These are phyloP conservation scores for Holacanthella duospinosa DNA, from an alignment of 2,888 invertebrate genomes.

Conservation along the genomic window DNA sequence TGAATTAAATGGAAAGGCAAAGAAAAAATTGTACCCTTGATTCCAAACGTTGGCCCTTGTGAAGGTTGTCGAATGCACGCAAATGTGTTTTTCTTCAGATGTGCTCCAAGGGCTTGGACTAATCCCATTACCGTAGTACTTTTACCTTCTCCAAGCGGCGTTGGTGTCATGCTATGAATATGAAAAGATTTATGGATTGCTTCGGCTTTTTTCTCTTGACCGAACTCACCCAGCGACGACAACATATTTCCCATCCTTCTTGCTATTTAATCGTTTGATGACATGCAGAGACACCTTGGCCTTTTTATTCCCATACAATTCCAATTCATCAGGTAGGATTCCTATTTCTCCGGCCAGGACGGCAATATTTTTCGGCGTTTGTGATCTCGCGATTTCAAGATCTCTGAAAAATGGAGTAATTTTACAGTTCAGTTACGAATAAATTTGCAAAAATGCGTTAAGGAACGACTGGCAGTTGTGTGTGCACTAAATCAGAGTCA, in stretches of 20 bases:
- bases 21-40: slow-evolving; percentile 56
- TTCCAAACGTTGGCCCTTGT: slow-evolving; percentile 97
- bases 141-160: slow-evolving; percentile 97
- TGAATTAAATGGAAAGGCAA: not conserved
- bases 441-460: no score
- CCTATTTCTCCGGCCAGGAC: slow-evolving; percentile 74
- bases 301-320: slow-evolving; percentile 83
- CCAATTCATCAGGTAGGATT: slow-evolving; percentile 65
- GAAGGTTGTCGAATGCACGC: slow-evolving; percentile 94
- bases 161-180: slow-evolving; percentile 76
- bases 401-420: slow-evolving; percentile 54
- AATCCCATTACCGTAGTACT: slow-evolving; percentile 77
- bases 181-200: not conserved
- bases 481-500: no score
- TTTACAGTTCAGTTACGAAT: not conserved
- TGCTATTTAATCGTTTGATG: slow-evolving; percentile 59
- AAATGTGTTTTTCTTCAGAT: slow-evolving; percentile 72
- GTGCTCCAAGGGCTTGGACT: slow-evolving; percentile 80
- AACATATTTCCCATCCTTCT: slow-evolving; percentile 75
- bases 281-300: slow-evolving; percentile 82
- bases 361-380: slow-evolving; percentile 72
- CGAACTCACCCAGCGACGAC: slow-evolving; percentile 83
- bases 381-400: slow-evolving; percentile 76
- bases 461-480: no score
- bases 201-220: not conserved